phyloP scores from a whole-genome alignment of 2,113 vertebrate genomes.

The Rousettus leschenaultii region DNA sequence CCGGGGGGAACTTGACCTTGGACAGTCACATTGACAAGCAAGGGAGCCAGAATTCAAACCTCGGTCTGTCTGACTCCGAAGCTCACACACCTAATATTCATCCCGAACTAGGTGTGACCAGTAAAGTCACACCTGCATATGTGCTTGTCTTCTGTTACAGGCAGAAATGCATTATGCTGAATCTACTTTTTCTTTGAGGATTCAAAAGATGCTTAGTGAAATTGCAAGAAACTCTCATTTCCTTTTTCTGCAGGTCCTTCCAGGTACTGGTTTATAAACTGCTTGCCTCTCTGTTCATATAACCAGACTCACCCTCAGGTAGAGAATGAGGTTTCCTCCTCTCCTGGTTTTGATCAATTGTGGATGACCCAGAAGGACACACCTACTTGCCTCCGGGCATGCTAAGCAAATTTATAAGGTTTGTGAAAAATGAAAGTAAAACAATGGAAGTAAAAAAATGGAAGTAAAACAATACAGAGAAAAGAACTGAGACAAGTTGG shows the following conservation, averaged over 20 bases:
- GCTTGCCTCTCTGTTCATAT: background rate
- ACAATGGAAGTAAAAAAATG: background rate
- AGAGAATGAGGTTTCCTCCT: background rate
- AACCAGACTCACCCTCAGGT: background rate
- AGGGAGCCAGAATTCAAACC: background rate
- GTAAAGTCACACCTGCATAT: accelerated
- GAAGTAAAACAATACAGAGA: background rate
- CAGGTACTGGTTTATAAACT: background rate
- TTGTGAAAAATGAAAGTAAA: background rate
- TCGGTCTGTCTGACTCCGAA: background rate
- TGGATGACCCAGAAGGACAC: background rate
- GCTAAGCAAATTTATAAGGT: background rate
- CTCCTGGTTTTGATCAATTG: background rate
- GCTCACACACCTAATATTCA: background rate
- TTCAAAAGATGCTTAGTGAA: background rate
- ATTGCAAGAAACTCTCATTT: background rate
- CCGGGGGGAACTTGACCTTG: background rate
- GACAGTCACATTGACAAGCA: background rate
- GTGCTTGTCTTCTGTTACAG: background rate
- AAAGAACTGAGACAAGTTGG: background rate
- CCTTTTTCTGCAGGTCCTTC: background rate
- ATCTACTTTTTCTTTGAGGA: background rate
- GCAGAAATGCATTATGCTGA: background rate
- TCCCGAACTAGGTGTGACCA: no score
- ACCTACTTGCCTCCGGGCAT: background rate